These are phyloP conservation scores for Ormyrus pomaceus DNA, from an alignment of 2,888 invertebrate species.

Conservation along the genomic window DNA sequence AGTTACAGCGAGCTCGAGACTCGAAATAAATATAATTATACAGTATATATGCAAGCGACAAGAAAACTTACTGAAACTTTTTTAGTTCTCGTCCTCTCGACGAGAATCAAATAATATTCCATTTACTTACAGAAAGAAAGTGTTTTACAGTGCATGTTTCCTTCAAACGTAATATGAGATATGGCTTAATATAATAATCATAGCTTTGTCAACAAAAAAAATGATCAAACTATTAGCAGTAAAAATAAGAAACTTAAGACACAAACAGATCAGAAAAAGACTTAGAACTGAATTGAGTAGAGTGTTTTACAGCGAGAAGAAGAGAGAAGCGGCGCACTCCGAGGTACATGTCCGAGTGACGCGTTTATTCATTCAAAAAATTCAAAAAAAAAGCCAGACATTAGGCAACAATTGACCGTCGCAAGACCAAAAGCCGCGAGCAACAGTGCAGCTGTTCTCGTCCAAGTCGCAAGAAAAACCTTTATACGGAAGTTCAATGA, in stretches of 20 bases:
- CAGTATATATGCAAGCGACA: constrained; percentile 48
- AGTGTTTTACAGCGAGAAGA: too few species aligned
- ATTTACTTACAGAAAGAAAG: background rate
- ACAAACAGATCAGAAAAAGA: too few species aligned
- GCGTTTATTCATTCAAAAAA: background rate
- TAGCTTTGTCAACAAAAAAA: background rate
- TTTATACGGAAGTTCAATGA: constrained; percentile 28
- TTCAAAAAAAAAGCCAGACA: background rate
- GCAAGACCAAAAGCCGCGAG: constrained; percentile 21
- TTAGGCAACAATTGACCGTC: background rate
- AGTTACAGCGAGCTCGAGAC: constrained; percentile 28
- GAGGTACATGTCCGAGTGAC: too few species aligned
- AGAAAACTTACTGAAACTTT: constrained; percentile 21
- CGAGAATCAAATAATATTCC: background rate
- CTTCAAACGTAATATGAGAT: background rate
- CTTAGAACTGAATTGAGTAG: too few species aligned
- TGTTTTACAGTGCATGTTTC: constrained; percentile 25
- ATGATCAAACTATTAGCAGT: too few species aligned
- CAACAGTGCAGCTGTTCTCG: background rate
- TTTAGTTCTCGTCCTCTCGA: background rate
- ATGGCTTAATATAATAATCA: background rate
- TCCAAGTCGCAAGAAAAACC: background rate
- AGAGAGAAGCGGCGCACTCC: too few species aligned
- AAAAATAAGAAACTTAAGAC: too few species aligned
- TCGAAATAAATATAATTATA: constrained; percentile 28